These are phyloP conservation scores for Melipona quadrifasciata DNA, from an alignment of 1,140 invertebrate species.

Conservation along the genomic window DNA sequence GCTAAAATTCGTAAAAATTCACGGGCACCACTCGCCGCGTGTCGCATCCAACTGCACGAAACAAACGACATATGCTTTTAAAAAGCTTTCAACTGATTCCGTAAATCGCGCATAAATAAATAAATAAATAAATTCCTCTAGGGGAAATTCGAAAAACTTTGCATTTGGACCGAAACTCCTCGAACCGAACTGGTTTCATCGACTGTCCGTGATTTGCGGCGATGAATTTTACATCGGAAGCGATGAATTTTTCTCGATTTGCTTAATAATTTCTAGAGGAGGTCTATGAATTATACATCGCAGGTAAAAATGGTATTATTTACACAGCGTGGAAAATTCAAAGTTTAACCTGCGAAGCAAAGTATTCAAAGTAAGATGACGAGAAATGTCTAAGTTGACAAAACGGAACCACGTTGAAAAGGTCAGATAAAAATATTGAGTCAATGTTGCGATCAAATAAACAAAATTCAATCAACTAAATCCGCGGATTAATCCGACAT, in stretches of 20 bases:
- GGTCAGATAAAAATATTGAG: background rate
- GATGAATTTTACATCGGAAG: background rate
- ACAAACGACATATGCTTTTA: background rate
- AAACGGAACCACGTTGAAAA: background rate
- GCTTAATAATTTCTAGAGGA: too few relatives aligned
- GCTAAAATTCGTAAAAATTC: background rate
- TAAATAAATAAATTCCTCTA: background rate
- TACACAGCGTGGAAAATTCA: too few relatives aligned
- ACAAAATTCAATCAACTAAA: background rate
- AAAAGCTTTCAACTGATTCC: too few relatives aligned
- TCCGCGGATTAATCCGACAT: background rate
- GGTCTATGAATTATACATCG: too few relatives aligned
- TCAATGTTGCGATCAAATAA: background rate
- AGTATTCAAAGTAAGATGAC: too few relatives aligned
- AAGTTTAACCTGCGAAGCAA: background rate
- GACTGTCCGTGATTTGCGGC: background rate
- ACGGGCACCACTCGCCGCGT: background rate
- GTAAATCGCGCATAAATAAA: background rate
- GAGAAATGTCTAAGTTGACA: too few relatives aligned
- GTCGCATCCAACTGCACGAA: background rate
- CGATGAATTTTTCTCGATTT: background rate
- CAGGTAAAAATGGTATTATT: background rate
- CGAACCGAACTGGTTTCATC: too few relatives aligned
- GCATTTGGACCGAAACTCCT: background rate
- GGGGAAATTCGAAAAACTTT: background rate